Base-by-base conservation (phyloP, 2,888 invertebrate species). In the Bombyx huttoni region DNA sequence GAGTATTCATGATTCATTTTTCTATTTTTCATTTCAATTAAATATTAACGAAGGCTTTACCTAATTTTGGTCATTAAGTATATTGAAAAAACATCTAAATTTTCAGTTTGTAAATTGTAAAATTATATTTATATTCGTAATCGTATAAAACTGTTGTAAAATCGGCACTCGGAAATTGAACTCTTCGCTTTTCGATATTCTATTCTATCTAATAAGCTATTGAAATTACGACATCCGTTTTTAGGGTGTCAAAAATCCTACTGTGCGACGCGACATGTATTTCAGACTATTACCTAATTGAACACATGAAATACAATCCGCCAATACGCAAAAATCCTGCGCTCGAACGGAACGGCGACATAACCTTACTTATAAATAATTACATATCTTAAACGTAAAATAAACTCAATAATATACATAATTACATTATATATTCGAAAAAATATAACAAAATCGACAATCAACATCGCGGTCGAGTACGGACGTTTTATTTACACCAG, bases 401-500 rank as follows among this genome's bases (percentile, higher is more conserved):
- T 86, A 85, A 88, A 87, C 83, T 87, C 83, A 83, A 66, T 80
- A 88, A 81, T 88, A 82, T 87, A 88, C 87, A 88, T 86, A 87
- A 86, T 86, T 87, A 87, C 86, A 88, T 82, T 78, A 84, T 81
- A 86, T 84, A 85, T 85, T 83, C 83, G 80, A 85, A 84, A 82
- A 75, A 74, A 75, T 60, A 77, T 76, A 80, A 82, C 75, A 78
- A 80, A 75, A 68, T 68, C 65, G 70, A 70, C 67, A 67, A 65
- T 69, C 72, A 69, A 70, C 70, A 67, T 67, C 65, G 63, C 60
- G 60, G 7, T 40, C 40, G 40, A 40, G 40, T 7, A 40, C 40
- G 8, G 12, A 24, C 24, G 40, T 40, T 40, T 10, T 40, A 40
- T 40, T 40, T 40, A 40, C 40, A 40, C 9, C 6, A 40, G 8